These are phyloP conservation scores for Sebastes trivittatus DNA, from an alignment of 2,797 vertebrate genomes.

Conservation along the genomic window DNA sequence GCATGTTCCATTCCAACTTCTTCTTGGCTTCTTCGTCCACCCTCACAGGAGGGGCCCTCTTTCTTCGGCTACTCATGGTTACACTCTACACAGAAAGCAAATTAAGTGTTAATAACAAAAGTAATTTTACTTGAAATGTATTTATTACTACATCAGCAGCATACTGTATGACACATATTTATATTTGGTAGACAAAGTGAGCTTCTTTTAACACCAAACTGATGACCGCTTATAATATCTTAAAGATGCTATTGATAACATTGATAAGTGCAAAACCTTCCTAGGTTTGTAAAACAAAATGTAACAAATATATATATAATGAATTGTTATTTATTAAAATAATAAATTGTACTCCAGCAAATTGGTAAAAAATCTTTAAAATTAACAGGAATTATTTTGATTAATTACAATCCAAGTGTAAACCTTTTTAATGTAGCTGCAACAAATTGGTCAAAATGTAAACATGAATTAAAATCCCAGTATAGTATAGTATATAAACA, in stretches of 20 bases:
- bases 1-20: conserved; percentile 93
- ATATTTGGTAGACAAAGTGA: neutral
- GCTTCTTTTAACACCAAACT: neutral
- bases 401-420: too few relatives aligned
- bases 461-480: too few relatives aligned
- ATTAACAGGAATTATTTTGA: too few relatives aligned
- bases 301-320: too few relatives aligned
- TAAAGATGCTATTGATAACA: neutral
- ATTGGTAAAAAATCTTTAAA: too few relatives aligned
- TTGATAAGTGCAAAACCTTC: too few relatives aligned
- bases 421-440: too few relatives aligned
- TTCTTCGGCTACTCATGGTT: conserved; percentile 92
- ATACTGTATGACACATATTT: neutral
- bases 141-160: neutral
- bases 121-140: neutral
- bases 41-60: conserved; percentile 88
- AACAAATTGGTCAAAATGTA: too few relatives aligned
- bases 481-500: too few relatives aligned
- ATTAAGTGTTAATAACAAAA: neutral
- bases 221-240: neutral
- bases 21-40: conserved; percentile 90
- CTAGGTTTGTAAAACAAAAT: too few relatives aligned
- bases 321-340: too few relatives aligned
- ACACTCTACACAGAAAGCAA: conserved; percentile 17
- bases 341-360: too few relatives aligned